These are phyloP conservation scores for Macrophya alboannulata DNA, from an alignment of 2,888 invertebrate genomes.

Conservation along the genomic window DNA sequence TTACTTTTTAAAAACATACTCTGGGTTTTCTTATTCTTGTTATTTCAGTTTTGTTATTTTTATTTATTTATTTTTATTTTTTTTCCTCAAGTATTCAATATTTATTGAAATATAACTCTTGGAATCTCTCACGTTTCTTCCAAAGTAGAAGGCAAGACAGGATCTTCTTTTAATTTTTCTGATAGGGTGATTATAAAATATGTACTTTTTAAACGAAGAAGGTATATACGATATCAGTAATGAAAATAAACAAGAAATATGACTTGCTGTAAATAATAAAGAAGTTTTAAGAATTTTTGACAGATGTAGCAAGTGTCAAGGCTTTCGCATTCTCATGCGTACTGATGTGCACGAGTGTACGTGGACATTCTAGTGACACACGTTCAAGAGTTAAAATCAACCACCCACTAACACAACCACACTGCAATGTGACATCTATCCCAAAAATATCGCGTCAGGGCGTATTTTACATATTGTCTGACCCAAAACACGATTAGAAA, in stretches of 20 bases:
- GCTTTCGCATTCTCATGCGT: constrained; percentile 55
- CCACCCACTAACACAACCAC: constrained; percentile 54
- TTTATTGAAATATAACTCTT: background rate
- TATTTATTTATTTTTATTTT: too few species aligned
- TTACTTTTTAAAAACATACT: background rate
- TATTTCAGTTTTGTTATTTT: background rate
- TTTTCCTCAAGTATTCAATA: background rate
- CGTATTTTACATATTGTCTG: constrained; percentile 65
- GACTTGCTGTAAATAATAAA: background rate
- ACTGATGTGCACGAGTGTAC: constrained; percentile 32
- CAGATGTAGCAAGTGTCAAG: constrained; percentile 56
- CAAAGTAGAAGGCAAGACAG: background rate
- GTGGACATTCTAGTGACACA: constrained; percentile 53
- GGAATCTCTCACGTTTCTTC: background rate
- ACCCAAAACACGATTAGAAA: constrained; percentile 52
- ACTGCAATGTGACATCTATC: constrained; percentile 75
- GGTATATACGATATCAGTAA: background rate
- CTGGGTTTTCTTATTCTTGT: background rate
- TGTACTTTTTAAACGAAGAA: background rate
- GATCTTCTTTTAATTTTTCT: background rate
- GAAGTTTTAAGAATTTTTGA: constrained; percentile 36
- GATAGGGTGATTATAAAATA: constrained; percentile 8
- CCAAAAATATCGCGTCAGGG: constrained; percentile 74
- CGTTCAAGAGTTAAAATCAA: constrained; percentile 55
- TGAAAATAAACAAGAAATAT: background rate